phyloP scores from a whole-genome alignment of 2,113 vertebrate species.

The Struthidea cinerea region DNA sequence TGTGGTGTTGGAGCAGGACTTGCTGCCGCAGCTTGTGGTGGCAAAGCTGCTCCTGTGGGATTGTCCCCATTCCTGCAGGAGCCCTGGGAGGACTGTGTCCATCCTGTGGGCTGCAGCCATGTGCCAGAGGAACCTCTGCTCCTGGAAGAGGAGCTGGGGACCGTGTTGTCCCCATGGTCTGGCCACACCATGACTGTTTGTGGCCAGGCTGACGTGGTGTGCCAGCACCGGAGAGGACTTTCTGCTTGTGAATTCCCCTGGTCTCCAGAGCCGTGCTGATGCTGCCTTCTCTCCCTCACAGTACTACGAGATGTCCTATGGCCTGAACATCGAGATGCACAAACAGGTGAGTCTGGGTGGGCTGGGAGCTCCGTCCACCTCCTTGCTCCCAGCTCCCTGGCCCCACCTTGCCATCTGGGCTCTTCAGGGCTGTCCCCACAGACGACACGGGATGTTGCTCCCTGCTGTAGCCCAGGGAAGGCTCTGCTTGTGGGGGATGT shows the following conservation, averaged over 20 bases:
- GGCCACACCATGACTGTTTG: fast-evolving
- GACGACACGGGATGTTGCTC: fast-evolving
- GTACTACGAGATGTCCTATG: conserved; percentile 77
- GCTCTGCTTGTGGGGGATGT: neutral
- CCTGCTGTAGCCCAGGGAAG: neutral
- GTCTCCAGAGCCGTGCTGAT: neutral
- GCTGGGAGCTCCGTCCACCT: neutral
- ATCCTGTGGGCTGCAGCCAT: fast-evolving
- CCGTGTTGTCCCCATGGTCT: neutral
- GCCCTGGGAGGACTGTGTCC: neutral
- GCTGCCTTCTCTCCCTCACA: neutral
- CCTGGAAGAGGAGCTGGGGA: neutral
- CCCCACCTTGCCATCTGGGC: neutral
- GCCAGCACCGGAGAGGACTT: fast-evolving
- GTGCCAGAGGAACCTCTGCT: neutral
- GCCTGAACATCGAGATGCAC: conserved; percentile 77
- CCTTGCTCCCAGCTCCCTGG: neutral
- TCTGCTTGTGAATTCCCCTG: neutral
- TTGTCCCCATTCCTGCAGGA: neutral
- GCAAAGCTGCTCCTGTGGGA: neutral
- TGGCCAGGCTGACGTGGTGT: neutral
- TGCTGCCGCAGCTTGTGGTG: fast-evolving
- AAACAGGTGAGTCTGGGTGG: conserved; percentile 63
- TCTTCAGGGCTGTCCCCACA: fast-evolving
- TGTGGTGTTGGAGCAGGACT: neutral